Evolutionary conservation across 2,113 vertebrate species (phyloP).

Genomic region (Eolophus roseicapilla): DNA sequence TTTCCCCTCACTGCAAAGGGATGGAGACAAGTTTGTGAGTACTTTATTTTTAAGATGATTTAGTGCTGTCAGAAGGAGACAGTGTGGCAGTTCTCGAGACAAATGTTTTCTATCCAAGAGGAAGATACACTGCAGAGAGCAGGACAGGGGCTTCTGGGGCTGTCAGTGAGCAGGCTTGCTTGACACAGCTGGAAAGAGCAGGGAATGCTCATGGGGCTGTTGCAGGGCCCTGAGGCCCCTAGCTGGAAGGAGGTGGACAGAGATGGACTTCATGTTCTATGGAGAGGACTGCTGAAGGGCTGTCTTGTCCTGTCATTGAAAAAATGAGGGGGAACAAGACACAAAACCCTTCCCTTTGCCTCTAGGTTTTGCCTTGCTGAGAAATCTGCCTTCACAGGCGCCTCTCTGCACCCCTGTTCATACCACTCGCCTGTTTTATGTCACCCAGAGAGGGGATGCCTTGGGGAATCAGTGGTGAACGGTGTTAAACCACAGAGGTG

Average conservation of each 20-base stretch:
- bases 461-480: background rate
- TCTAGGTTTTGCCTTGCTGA: background rate
- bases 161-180: background rate
- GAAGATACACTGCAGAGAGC: background rate
- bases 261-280: background rate
- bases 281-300: background rate
- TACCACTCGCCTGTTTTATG: accelerated
- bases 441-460: background rate
- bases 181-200: background rate
- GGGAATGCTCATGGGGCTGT: background rate
- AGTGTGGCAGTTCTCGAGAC: background rate
- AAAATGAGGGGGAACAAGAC: background rate
- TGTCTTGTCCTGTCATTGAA: background rate
- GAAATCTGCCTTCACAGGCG: background rate
- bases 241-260: background rate
- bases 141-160: background rate
- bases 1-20: background rate
- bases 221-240: accelerated
- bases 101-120: background rate
- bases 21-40: background rate
- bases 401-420: background rate
- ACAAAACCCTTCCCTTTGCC: background rate
- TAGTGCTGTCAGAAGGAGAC: background rate
- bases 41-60: background rate
- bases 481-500: background rate